Evolutionary conservation across 2,113 vertebrate genomes (phyloP).

Genomic region (Callipepla californica): DNA sequence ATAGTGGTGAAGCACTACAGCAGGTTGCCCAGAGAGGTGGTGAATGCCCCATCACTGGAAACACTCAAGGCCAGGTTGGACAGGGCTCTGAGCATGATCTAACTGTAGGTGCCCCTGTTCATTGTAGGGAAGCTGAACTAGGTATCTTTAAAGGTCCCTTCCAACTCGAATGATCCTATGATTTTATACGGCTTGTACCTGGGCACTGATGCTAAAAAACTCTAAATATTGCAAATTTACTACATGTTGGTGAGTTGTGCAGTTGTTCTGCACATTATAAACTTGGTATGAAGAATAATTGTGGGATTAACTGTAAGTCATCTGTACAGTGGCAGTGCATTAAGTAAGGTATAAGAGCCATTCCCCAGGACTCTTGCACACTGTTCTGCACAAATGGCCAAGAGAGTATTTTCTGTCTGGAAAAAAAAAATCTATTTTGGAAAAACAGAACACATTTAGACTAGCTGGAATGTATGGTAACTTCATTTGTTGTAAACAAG

Average conservation of each 20-base stretch:
- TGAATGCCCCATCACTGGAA: no score
- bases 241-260: not conserved
- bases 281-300: not conserved
- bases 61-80: no score
- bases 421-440: not conserved
- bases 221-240: not conserved
- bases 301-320: not conserved
- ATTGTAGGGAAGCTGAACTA: no score
- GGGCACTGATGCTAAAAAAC: not conserved
- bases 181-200: not conserved
- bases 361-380: not conserved
- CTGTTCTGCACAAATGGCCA: not conserved
- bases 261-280: not conserved
- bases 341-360: not conserved
- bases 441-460: not conserved
- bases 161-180: no score
- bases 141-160: no score
- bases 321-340: not conserved
- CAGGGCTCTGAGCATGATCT: no score
- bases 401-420: not conserved
- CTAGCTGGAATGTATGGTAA: accelerated
- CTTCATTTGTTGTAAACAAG: not conserved
- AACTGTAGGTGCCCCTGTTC: no score
- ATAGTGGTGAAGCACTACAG: no score
- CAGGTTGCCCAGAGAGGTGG: no score